Percentiles rank a stretch among this genome's conserved stretches.
Evolutionary conservation across 37 sponge, comb jelly and placozoan species (phyloP).

Genomic region (Amphimedon queenslandica): DNA sequence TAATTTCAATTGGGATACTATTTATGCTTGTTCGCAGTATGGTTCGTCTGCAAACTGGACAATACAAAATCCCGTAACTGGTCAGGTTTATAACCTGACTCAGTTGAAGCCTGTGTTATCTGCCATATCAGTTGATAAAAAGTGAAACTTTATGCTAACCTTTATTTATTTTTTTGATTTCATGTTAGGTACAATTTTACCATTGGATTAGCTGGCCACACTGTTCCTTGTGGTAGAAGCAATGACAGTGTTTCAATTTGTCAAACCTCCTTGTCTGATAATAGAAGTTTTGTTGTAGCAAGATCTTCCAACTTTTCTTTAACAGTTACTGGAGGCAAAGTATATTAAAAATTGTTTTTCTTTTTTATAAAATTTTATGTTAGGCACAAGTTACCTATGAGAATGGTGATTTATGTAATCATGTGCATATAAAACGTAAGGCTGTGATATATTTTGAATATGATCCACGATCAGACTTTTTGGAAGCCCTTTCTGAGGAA

Average conservation of each 20-base stretch:
- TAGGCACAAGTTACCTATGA: slow-evolving; percentile 13
- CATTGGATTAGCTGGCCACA: slow-evolving; percentile 18
- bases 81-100: slow-evolving; percentile 27
- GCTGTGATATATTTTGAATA: slow-evolving; percentile 41
- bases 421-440: slow-evolving; percentile 5
- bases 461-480: slow-evolving; percentile 6
- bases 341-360: too few species aligned
- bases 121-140: not conserved
- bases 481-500: slow-evolving; percentile 35
- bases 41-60: slow-evolving; percentile 13
- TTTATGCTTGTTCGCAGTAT: slow-evolving; percentile 50
- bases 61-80: slow-evolving; percentile 25
- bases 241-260: slow-evolving; percentile 20
- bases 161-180: too few species aligned
- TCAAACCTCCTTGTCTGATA: slow-evolving; percentile 1
- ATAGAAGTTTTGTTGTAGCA: not conserved
- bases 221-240: slow-evolving; percentile 7
- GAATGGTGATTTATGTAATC: slow-evolving; percentile 35
- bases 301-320: not conserved
- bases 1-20: slow-evolving; percentile 42
- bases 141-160: not conserved
- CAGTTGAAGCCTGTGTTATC: slow-evolving; percentile 3
- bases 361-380: not conserved
- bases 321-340: not conserved
- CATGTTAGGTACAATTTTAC: slow-evolving; percentile 30